Evolutionary conservation across 1,140 invertebrate species (phyloP), one percentile per base, ranked within the genome.

Genomic region (Papilio polyxenes): DNA sequence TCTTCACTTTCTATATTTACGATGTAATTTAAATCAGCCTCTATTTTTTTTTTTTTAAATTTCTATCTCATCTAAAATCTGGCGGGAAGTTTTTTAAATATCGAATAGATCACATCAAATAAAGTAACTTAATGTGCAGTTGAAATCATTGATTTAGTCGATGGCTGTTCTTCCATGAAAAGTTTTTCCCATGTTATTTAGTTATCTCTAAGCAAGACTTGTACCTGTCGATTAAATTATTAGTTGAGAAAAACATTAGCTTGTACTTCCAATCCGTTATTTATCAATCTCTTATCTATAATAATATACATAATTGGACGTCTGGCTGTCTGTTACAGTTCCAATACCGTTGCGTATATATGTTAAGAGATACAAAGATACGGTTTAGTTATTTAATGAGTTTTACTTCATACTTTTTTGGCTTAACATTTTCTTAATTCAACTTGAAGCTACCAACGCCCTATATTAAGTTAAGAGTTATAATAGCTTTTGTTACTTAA

Each of bases 211-310:
- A 31, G 62, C 59, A 62, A n/a, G 9, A 6, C 23, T 72, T 72
- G 13, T 17, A 37, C 3, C 31, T 5, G 65, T 65, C 62, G 62
- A 65, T 72, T 72, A 72, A 72, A 40, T 72, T 31, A 72, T 72
- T 72, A 72, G 65, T 72, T 72, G 37, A 72, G 59, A 37, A 69
- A 72, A 72, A 72, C 65, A 37, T 72, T 37, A 11, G 31, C 65
- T 31, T 15, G 23, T 72, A 65, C 59, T 69, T 72, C 65, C 31
- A 72, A 72, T 72, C 65, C 13, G 31, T 72, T 72, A 72, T 72
- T 72, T 72, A 72, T 72, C 65, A 72, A 72, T 72, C 11, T 72
- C 65, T 72, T 72, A 72, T 72, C 65, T 72, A 15, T 72, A 72
- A 62, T 62, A 62, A 72, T 72, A 72, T 72, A 72, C 65, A 72